Evolutionary conservation across 2,888 invertebrate genomes (phyloP).

Genomic region (Melieria omissa): DNA sequence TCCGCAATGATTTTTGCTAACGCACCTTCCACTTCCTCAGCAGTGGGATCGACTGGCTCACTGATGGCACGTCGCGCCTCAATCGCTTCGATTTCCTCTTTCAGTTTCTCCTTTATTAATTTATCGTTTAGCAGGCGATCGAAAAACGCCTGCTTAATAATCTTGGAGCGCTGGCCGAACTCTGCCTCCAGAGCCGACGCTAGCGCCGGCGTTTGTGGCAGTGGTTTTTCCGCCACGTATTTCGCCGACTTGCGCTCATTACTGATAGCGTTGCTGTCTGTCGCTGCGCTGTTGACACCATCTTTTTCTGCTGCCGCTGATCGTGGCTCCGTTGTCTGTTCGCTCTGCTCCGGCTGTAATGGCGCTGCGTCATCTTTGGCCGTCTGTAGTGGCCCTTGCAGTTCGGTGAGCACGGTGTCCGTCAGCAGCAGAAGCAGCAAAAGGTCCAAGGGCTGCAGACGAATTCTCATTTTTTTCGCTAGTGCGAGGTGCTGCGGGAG

Average conservation of each 20-base stretch:
- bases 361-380: constrained; percentile 10
- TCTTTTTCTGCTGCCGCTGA: background rate
- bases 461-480: constrained; percentile 23
- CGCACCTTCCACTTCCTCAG: constrained; percentile 73
- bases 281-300: background rate
- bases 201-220: constrained; percentile 25
- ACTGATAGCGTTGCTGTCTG: constrained; percentile 17
- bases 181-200: constrained; percentile 44
- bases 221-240: constrained; percentile 41
- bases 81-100: constrained; percentile 54
- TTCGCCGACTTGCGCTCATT: constrained; percentile 47
- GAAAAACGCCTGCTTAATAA: constrained; percentile 52
- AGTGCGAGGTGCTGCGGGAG: background rate
- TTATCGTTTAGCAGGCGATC: constrained; percentile 56
- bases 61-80: constrained; percentile 43
- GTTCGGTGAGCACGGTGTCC: constrained; percentile 6
- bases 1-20: background rate
- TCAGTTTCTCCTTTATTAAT: constrained; percentile 52
- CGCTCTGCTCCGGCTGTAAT: background rate
- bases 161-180: constrained; percentile 48
- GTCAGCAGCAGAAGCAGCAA: constrained; percentile 2
- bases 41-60: constrained; percentile 49
- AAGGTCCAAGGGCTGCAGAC: background rate
- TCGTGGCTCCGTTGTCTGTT: background rate
- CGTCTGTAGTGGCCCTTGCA: constrained; percentile 24